phyloP scores from a whole-genome alignment of 2,888 invertebrate species.

The Stenoptilia bipunctidactyla region DNA sequence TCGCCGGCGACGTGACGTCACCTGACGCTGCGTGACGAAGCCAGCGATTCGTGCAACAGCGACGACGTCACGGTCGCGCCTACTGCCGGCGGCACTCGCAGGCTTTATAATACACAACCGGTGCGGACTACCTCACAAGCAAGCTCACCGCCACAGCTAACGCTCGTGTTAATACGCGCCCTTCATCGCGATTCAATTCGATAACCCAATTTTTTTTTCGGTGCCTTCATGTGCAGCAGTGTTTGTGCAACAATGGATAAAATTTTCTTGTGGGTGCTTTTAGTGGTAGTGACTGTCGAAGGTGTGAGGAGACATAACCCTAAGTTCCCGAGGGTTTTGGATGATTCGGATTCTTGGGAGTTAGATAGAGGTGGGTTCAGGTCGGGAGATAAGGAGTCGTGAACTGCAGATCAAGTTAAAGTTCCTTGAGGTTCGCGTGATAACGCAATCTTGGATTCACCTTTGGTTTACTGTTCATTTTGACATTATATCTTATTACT shows the following conservation, averaged over 20 bases:
- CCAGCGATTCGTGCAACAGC: conserved; percentile 26
- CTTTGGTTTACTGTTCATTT: no score
- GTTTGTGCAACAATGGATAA: conserved; percentile 32
- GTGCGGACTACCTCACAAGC: conserved; percentile 34
- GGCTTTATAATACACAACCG: conserved; percentile 49
- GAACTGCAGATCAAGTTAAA: background rate
- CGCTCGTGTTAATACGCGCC: conserved; percentile 26
- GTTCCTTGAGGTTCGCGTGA: no score
- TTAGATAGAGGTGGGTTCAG: conserved; percentile 34
- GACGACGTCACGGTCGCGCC: conserved; percentile 24
- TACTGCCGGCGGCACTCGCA: conserved; percentile 31
- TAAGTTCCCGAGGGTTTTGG: conserved; percentile 36
- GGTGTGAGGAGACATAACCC: conserved; percentile 38
- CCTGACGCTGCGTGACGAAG: no score
- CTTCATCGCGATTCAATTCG: no score
- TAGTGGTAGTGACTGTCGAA: conserved; percentile 34
- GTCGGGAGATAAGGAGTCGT: conserved; percentile 9
- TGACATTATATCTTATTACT: no score
- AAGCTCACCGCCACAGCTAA: conserved; percentile 36
- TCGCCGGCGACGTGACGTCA: no score
- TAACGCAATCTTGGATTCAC: no score
- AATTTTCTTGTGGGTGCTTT: conserved; percentile 33
- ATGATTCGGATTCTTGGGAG: conserved; percentile 20
- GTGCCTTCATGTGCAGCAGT: conserved; percentile 5
- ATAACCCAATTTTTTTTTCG: no score